A percentile compares a stretch with the other conserved stretches of the same genome.
Evolutionary conservation across 1,140 invertebrate genomes (phyloP).

Genomic region (Drosophila tristis): DNA sequence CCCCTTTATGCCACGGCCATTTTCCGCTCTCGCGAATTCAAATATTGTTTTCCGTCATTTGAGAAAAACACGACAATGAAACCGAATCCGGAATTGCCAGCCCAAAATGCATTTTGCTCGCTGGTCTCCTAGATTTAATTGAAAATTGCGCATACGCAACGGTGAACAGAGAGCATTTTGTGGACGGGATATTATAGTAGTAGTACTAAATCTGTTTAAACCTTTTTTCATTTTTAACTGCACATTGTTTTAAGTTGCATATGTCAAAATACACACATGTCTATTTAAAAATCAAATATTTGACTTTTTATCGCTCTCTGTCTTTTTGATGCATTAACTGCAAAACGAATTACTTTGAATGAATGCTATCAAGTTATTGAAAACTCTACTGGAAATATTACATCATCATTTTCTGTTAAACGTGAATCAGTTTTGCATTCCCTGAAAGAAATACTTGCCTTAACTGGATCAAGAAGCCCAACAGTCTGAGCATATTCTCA

Average conservation of each 20-base stretch:
- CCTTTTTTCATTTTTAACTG: slow-evolving; percentile 23
- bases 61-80: slow-evolving; percentile 42
- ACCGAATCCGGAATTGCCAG: slow-evolving; percentile 38
- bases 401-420: too few species aligned
- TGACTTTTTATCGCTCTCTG: neutral
- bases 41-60: slow-evolving; percentile 53
- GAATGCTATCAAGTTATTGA: too few species aligned
- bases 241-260: neutral
- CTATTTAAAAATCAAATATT: neutral
- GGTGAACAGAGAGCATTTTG: slow-evolving; percentile 18
- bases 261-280: neutral
- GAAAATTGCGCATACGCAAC: slow-evolving; percentile 59
- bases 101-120: slow-evolving; percentile 43
- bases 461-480: too few species aligned
- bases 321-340: neutral
- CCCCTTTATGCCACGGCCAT: slow-evolving; percentile 35
- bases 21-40: slow-evolving; percentile 46
- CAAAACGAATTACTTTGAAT: neutral
- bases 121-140: slow-evolving; percentile 50
- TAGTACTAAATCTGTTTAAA: slow-evolving; percentile 12
- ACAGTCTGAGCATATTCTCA: neutral
- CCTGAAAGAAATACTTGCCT: too few species aligned
- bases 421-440: too few species aligned
- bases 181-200: slow-evolving; percentile 21
- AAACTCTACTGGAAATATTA: too few species aligned